A percentile compares a stretch with the other conserved stretches of the same genome.
Conservation (phyloP, 2,888 invertebrate genomes). For the Strigamia crassipes region DNA sequence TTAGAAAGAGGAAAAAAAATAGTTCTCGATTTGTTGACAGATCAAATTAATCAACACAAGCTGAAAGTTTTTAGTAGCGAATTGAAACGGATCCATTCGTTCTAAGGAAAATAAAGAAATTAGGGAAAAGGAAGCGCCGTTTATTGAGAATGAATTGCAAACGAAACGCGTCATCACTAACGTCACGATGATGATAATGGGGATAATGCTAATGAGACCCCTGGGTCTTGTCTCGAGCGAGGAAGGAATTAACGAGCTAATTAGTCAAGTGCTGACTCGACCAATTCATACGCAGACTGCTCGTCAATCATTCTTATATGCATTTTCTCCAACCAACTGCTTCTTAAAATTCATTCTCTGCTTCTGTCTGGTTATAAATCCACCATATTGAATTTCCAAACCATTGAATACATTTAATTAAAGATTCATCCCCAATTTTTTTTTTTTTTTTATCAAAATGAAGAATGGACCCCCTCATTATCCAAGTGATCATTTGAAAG, state of each 20-base stretch:
- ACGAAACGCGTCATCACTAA: slow-evolving; percentile 10
- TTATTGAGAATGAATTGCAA: slow-evolving; percentile 26
- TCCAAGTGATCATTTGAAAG: not conserved
- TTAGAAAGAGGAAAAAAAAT: not conserved
- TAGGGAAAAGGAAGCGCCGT: not conserved
- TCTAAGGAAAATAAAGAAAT: not conserved
- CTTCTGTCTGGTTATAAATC: not conserved
- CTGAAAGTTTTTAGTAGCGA: not conserved
- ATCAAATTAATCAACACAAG: not conserved
- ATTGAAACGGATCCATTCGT: not conserved
- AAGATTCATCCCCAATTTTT: not conserved
- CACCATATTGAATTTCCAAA: slow-evolving; percentile 4
- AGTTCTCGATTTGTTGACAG: not conserved
- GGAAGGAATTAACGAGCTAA: slow-evolving; percentile 31
- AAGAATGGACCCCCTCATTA: not conserved
- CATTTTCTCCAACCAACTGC: not conserved
- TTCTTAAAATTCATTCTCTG: not conserved
- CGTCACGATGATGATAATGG: slow-evolving; percentile 13
- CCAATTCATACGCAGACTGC: slow-evolving; percentile 24
- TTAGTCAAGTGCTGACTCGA: slow-evolving; percentile 37
- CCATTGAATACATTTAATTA: slow-evolving; percentile 10
- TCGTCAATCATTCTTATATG: slow-evolving; percentile 7
- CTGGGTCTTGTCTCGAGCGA: slow-evolving; percentile 27
- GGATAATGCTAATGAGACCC: slow-evolving; percentile 12
- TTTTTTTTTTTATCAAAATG: not conserved